phyloP scores from a whole-genome alignment of 1,140 invertebrate genomes.

The Brachionus rubens region DNA sequence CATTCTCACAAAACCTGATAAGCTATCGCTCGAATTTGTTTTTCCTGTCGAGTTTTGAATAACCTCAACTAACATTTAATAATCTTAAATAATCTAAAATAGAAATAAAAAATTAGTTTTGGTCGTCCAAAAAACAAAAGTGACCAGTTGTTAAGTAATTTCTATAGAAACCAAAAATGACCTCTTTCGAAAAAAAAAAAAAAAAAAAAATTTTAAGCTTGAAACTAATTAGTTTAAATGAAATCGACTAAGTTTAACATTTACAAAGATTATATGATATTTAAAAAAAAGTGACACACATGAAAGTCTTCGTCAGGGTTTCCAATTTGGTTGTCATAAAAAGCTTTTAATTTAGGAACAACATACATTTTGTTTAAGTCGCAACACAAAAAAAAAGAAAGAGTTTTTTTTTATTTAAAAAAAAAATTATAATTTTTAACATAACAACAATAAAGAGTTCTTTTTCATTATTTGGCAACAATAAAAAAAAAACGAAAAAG shows the following conservation, averaged over 20 bases:
- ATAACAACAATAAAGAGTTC: conserved; percentile 4
- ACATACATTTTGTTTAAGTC: conserved; percentile 14
- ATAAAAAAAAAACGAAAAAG: too few relatives aligned
- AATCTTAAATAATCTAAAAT: not conserved
- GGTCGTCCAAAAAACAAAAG: not conserved
- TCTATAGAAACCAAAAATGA: not conserved
- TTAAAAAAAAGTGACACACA: too few relatives aligned
- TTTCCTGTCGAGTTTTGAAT: not conserved
- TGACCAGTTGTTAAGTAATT: conserved; percentile 12
- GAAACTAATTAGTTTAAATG: too few relatives aligned
- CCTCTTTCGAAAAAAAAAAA: too few relatives aligned
- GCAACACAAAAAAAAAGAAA: too few relatives aligned
- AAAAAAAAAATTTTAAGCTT: too few relatives aligned
- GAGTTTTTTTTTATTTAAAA: too few relatives aligned
- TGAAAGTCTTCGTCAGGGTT: too few relatives aligned
- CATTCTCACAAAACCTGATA: not conserved
- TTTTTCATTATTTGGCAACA: too few relatives aligned
- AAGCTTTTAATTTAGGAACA: conserved; percentile 2
- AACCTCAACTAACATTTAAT: conserved; percentile 23
- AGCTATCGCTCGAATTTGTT: not conserved
- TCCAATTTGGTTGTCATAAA: too few relatives aligned
- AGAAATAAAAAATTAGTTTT: not conserved
- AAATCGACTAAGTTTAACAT: too few relatives aligned
- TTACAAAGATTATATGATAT: too few relatives aligned
- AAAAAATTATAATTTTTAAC: conserved; percentile 14